phyloP scores from a whole-genome alignment of 2,888 invertebrate genomes.

The Magallana nippona region DNA sequence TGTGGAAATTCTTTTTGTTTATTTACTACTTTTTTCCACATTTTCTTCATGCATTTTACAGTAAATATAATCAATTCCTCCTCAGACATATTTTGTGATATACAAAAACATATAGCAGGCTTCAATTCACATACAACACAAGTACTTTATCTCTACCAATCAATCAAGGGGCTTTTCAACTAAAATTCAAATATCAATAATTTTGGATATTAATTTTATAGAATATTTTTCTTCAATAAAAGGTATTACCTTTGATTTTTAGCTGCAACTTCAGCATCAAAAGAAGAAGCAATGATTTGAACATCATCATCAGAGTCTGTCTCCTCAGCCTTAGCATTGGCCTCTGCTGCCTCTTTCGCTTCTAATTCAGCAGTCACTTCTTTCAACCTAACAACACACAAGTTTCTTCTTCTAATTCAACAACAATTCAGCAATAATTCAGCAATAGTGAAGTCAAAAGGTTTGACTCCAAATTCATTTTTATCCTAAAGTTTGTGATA shows the following conservation, averaged over 20 bases:
- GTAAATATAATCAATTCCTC: too few species aligned
- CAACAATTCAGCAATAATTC: slow-evolving; percentile 4
- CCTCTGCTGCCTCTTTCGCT: slow-evolving; percentile 54
- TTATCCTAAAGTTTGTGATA: not conserved
- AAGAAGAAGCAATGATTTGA: slow-evolving; percentile 70
- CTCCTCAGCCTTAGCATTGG: slow-evolving; percentile 57
- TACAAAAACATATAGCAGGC: too few species aligned
- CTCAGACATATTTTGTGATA: too few species aligned
- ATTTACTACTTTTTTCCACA: too few species aligned
- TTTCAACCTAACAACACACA: slow-evolving; percentile 40
- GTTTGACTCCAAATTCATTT: not conserved
- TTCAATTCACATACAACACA: too few species aligned
- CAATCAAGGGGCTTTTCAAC: too few species aligned
- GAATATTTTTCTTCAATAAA: not conserved
- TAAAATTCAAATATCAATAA: too few species aligned
- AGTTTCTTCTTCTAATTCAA: not conserved
- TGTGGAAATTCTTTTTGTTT: too few species aligned
- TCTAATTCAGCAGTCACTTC: slow-evolving; percentile 54
- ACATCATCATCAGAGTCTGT: slow-evolving; percentile 76
- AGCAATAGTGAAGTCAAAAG: not conserved
- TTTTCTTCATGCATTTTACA: too few species aligned
- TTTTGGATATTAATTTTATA: not conserved
- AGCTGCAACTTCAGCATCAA: slow-evolving; percentile 57
- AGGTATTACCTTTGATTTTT: slow-evolving; percentile 17
- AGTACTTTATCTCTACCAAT: too few species aligned